Conservation (phyloP, 1,140 invertebrate species). For the Orius laevigatus region DNA sequence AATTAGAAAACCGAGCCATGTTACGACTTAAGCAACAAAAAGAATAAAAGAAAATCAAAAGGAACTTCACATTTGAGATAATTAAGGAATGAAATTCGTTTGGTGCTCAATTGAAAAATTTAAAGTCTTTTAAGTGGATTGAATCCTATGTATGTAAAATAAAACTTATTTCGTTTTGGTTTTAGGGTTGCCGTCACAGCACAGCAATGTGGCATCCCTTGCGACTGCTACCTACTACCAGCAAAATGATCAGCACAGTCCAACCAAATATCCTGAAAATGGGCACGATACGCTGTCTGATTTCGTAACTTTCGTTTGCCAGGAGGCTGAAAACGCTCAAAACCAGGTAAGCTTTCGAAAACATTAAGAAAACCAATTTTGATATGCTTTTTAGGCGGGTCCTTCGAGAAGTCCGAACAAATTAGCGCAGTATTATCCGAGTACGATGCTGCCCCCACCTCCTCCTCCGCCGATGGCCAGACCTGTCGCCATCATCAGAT, state of each 20-base stretch:
- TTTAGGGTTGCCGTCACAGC: constrained; percentile 37
- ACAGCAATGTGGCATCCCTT: constrained; percentile 45
- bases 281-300: constrained; percentile 81
- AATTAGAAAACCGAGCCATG: too few relatives aligned
- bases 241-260: constrained; percentile 36
- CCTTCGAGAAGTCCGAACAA: constrained; percentile 39
- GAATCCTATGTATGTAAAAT: too few relatives aligned
- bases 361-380: not conserved
- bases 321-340: constrained; percentile 73
- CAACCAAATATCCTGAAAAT: constrained; percentile 64
- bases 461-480: constrained; percentile 90
- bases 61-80: too few relatives aligned
- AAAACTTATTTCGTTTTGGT: too few relatives aligned
- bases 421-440: constrained; percentile 72
- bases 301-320: constrained; percentile 91
- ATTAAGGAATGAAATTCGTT: too few relatives aligned
- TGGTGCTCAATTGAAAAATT: too few relatives aligned
- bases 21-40: too few relatives aligned
- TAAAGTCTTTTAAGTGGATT: too few relatives aligned
- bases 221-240: constrained; percentile 50
- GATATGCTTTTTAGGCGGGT: constrained; percentile 26
- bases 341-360: constrained; percentile 49
- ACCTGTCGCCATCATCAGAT: constrained; percentile 86
- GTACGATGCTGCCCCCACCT: constrained; percentile 82
- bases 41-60: too few relatives aligned